phyloP scores from a whole-genome alignment of 2,113 vertebrate species.

The Proterorhinus semilunaris region DNA sequence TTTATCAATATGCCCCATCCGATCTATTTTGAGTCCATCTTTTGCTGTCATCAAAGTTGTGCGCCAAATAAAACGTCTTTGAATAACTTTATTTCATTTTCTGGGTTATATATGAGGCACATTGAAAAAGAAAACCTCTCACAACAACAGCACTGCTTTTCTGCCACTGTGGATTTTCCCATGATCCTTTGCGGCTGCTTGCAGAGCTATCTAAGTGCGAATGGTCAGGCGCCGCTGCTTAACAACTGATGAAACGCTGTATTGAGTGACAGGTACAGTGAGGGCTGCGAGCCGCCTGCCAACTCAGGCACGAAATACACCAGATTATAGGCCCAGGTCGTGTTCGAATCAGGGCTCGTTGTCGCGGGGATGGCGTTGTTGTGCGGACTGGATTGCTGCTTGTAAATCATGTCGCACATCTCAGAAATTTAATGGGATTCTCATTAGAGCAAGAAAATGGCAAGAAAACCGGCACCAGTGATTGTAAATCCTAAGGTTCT shows the following conservation, averaged over 20 bases:
- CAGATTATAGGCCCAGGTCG: conserved; percentile 18
- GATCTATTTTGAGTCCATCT: no score
- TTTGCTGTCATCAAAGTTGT: no score
- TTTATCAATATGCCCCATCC: no score
- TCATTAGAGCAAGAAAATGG: conserved; percentile 8
- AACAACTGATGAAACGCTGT: conserved; percentile 60
- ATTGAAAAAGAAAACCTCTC: not conserved
- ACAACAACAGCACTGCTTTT: not conserved
- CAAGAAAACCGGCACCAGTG: not conserved
- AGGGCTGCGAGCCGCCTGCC: conserved; percentile 21
- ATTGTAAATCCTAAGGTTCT: not conserved
- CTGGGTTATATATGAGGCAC: not conserved
- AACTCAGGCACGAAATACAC: conserved; percentile 47
- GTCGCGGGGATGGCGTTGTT: not conserved
- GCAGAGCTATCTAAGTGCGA: conserved; percentile 27
- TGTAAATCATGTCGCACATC: conserved; percentile 21
- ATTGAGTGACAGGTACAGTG: conserved; percentile 33
- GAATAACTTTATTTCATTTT: no score
- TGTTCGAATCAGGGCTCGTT: conserved; percentile 7
- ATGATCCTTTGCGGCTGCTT: conserved; percentile 28
- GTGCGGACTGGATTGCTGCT: not conserved
- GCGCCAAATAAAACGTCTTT: no score
- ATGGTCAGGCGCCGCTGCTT: conserved; percentile 33
- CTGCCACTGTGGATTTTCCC: conserved; percentile 12
- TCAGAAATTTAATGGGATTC: conserved; percentile 19